Conservation (phyloP, 2,888 invertebrate genomes). For the Oscheius sp. region DNA sequence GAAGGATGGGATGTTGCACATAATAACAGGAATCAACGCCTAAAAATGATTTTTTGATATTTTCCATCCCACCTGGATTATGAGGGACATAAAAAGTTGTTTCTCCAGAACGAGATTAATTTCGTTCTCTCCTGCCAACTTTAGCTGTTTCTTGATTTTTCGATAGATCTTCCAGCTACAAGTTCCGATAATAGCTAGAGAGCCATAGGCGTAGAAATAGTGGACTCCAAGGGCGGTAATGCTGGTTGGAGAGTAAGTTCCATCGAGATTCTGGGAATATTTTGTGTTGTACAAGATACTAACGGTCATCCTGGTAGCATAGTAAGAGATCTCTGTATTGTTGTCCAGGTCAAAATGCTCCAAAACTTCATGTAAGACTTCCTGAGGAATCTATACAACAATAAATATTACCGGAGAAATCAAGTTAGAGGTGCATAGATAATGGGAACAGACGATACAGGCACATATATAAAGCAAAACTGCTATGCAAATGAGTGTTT, state of each 20-base stretch:
- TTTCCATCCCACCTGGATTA: not conserved
- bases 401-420: not conserved
- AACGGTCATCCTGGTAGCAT: conserved; percentile 1
- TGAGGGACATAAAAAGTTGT: not conserved
- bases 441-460: conserved; percentile 14
- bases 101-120: not conserved
- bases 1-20: not conserved
- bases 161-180: conserved; percentile 10
- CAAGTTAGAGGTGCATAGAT: not conserved
- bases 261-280: not conserved
- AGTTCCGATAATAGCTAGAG: not conserved
- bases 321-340: not conserved
- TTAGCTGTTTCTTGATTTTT: not conserved
- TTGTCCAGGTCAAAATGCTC: not conserved
- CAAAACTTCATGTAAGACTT: not conserved
- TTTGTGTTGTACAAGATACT: not conserved
- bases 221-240: not conserved
- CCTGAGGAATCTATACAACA: not conserved
- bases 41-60: not conserved
- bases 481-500: not conserved
- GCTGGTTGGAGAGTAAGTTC: not conserved
- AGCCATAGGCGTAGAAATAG: conserved; percentile 10
- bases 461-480: not conserved
- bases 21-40: not conserved
- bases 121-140: not conserved